phyloP scores from a whole-genome alignment of 2,888 invertebrate genomes.

The Caenorhabditis sinica region DNA sequence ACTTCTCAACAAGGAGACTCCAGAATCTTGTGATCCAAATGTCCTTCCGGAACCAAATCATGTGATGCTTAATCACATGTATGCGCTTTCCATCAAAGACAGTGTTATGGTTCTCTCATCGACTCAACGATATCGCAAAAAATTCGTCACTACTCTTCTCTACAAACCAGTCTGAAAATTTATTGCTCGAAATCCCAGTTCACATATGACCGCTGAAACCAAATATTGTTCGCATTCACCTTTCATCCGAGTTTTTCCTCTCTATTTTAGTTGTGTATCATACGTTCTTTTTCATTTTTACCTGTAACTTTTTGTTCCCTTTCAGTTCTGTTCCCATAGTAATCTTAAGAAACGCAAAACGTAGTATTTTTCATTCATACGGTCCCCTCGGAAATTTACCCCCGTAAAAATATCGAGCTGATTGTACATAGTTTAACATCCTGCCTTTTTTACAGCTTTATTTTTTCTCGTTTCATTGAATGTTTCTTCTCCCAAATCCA shows the following conservation, averaged over 20 bases:
- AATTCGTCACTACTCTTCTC: slow-evolving; percentile 97
- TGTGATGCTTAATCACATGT: slow-evolving; percentile 99
- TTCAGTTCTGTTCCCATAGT: slow-evolving; percentile 3
- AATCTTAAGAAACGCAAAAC: slow-evolving; percentile 60
- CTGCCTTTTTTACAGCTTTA: slow-evolving; percentile 45
- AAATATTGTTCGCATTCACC: neutral
- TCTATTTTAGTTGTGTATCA: slow-evolving; percentile 31
- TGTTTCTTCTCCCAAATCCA: slow-evolving; percentile 9
- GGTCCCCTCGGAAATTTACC: slow-evolving; percentile 40
- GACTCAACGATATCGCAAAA: slow-evolving; percentile 97
- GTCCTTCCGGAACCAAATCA: slow-evolving; percentile 98
- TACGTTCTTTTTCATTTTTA: slow-evolving; percentile 7
- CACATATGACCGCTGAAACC: slow-evolving; percentile 6
- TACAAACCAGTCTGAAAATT: slow-evolving; percentile 93
- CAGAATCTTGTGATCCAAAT: slow-evolving; percentile 98
- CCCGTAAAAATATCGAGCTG: slow-evolving; percentile 11
- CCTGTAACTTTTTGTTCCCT: slow-evolving; percentile 19
- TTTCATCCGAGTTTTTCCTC: slow-evolving; percentile 7
- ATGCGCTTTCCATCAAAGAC: slow-evolving; percentile 98
- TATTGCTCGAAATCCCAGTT: neutral
- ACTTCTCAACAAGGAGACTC: slow-evolving; percentile 98
- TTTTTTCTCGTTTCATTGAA: slow-evolving; percentile 14
- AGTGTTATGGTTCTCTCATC: slow-evolving; percentile 99
- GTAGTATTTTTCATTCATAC: slow-evolving; percentile 41
- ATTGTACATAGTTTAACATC: slow-evolving; percentile 26